Percentiles rank a stretch among this genome's conserved stretches.
These are phyloP conservation scores for Rhamphomyia laevipes DNA, from an alignment of 2,888 invertebrate species.

Conservation along the genomic window DNA sequence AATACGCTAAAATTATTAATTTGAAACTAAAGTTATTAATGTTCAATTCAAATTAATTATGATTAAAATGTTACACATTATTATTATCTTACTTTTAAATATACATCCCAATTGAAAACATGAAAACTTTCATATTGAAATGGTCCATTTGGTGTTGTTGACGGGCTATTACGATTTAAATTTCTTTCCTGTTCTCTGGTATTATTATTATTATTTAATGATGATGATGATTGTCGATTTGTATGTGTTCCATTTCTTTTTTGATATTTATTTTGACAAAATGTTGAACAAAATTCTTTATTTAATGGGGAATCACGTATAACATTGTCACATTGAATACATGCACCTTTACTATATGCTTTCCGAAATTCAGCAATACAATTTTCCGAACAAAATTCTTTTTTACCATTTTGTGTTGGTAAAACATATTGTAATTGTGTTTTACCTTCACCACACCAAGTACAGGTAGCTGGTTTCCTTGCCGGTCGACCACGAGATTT, in stretches of 20 bases:
- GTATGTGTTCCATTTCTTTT: conserved; percentile 52
- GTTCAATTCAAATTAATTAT: too few relatives aligned
- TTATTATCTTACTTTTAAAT: conserved; percentile 38
- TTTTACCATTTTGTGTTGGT: conserved; percentile 72
- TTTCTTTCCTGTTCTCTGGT: conserved; percentile 22
- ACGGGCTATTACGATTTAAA: conserved; percentile 22
- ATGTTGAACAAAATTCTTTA: conserved; percentile 72
- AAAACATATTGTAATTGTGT: conserved; percentile 73
- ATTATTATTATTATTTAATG: conserved; percentile 19
- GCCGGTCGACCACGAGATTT: conserved; percentile 56
- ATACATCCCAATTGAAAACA: conserved; percentile 83
- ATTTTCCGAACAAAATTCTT: conserved; percentile 84
- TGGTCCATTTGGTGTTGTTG: conserved; percentile 50
- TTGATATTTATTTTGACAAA: conserved; percentile 74
- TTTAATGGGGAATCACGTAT: conserved; percentile 60
- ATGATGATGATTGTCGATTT: conserved; percentile 23
- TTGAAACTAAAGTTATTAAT: too few relatives aligned
- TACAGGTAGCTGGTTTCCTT: conserved; percentile 56
- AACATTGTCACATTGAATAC: conserved; percentile 77
- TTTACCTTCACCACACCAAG: conserved; percentile 79
- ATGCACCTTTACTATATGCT: conserved; percentile 77
- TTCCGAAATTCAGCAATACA: conserved; percentile 82
- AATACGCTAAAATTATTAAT: too few relatives aligned
- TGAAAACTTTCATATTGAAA: conserved; percentile 69
- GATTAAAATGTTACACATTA: too few relatives aligned